A percentile compares a stretch with the other conserved stretches of the same genome.
Evolutionary conservation across 2,113 vertebrate genomes (phyloP).

Genomic region (Limnothrissa miodon): DNA sequence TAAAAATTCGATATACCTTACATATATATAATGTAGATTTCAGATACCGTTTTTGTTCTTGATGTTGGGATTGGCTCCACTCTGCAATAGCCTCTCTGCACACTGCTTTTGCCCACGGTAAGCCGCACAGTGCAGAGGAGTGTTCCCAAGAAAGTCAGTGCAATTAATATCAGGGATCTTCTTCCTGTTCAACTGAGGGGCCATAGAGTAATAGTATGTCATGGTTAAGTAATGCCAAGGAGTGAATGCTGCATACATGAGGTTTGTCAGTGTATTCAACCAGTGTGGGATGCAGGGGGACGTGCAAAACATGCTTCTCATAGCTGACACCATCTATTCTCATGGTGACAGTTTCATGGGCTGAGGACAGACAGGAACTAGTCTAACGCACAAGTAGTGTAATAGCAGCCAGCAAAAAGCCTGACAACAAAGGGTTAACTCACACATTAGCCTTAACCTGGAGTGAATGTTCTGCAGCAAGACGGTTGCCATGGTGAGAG

Average conservation of each 20-base stretch:
- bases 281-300: background rate
- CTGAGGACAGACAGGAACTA: background rate
- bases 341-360: background rate
- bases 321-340: background rate
- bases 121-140: conserved; percentile 89
- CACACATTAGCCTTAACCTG: background rate
- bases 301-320: background rate
- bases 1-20: no score
- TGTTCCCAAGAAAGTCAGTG: conserved; percentile 90
- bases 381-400: background rate
- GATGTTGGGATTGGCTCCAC: conserved; percentile 77
- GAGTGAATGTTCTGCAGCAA: background rate
- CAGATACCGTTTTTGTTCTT: conserved; percentile 85
- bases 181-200: conserved; percentile 80
- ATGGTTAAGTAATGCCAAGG: background rate
- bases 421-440: background rate
- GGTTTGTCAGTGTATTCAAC: background rate
- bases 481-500: conserved; percentile 9
- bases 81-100: conserved; percentile 86
- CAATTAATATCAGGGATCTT: conserved; percentile 87
- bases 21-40: background rate
- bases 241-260: background rate
- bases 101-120: conserved; percentile 94
- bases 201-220: background rate
- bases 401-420: background rate